Evolutionary conservation across 2,888 invertebrate species (phyloP).

Genomic region (Leptinotarsa haldemani): DNA sequence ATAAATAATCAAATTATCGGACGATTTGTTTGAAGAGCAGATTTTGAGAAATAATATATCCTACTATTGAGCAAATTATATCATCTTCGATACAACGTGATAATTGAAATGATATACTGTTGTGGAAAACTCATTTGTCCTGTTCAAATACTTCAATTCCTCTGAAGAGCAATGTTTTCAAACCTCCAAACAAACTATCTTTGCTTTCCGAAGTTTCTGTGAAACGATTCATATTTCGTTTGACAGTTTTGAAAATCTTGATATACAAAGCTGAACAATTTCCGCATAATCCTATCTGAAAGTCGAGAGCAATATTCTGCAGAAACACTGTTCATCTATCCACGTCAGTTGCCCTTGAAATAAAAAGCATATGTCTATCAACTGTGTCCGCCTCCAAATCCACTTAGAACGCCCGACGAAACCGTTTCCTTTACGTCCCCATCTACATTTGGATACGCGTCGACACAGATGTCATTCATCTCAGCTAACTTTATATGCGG

Average conservation of each 20-base stretch:
- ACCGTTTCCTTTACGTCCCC: constrained; percentile 19
- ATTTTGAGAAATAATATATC: too few relatives aligned
- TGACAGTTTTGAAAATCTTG: constrained; percentile 5
- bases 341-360: constrained; percentile 20
- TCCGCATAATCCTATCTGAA: not conserved
- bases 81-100: too few relatives aligned
- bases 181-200: too few relatives aligned
- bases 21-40: too few relatives aligned
- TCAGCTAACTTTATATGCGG: constrained; percentile 28
- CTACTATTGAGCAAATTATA: too few relatives aligned
- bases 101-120: too few relatives aligned
- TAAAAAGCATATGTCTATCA: constrained; percentile 23
- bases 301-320: constrained; percentile 8
- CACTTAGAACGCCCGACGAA: constrained; percentile 17
- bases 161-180: not conserved
- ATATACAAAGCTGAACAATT: not conserved
- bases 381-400: constrained; percentile 19
- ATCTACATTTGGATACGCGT: constrained; percentile 28
- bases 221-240: not conserved
- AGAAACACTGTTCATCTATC: constrained; percentile 18
- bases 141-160: too few relatives aligned
- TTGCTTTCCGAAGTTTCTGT: too few relatives aligned
- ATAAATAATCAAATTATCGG: too few relatives aligned
- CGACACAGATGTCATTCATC: constrained; percentile 34
- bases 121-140: too few relatives aligned